phyloP scores from a whole-genome alignment of 2,797 vertebrate genomes.

The Moxostoma hubbsi region DNA sequence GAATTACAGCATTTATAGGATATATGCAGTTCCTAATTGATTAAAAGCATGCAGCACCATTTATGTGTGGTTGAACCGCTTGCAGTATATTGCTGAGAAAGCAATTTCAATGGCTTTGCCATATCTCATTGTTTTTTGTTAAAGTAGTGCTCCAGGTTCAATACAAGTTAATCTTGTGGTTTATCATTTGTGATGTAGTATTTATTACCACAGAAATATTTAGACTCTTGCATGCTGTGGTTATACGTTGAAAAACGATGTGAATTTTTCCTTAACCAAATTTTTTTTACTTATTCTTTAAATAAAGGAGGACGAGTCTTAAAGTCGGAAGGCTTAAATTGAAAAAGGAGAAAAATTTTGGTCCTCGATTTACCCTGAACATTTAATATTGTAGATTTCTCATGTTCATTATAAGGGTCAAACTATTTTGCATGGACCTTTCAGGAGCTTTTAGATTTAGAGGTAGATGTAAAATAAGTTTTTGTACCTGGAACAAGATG shows the following conservation, averaged over 20 bases:
- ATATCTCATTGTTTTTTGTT: neutral
- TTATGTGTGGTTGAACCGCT: neutral
- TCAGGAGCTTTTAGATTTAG: neutral
- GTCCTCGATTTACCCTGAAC: neutral
- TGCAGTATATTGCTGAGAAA: neutral
- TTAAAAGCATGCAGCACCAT: neutral
- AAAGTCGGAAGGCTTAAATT: no score
- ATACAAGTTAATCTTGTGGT: no score
- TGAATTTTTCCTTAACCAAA: no score
- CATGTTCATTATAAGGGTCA: neutral
- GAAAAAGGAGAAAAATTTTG: neutral
- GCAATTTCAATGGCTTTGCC: neutral
- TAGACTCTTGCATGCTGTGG: no score
- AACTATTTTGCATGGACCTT: neutral
- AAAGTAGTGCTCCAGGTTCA: neutral
- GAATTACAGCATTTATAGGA: constrained; percentile 6
- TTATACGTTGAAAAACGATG: no score
- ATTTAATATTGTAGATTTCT: neutral
- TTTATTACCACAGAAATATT: no score
- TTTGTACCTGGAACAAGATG: constrained; percentile 91
- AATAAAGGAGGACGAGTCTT: no score
- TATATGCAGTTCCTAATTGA: neutral
- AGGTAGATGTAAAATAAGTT: neutral
- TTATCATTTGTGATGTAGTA: neutral
- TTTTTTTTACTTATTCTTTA: no score